Conservation (phyloP, 2,797 vertebrate genomes). For the Thunnus albacares region DNA sequence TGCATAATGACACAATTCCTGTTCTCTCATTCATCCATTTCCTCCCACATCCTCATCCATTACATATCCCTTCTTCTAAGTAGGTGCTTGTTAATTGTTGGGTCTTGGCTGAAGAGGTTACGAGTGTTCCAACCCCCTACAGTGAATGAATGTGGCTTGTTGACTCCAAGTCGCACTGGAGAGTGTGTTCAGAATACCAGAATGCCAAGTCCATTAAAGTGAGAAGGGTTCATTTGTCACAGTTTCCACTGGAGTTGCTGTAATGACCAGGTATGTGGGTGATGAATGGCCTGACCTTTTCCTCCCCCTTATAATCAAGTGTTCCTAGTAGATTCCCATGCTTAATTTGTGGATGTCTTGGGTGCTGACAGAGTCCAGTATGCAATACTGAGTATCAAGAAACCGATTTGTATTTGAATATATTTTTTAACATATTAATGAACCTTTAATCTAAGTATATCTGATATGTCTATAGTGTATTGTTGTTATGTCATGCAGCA, state of each 20-base stretch:
- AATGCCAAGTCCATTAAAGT: conserved; percentile 84
- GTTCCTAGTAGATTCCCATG: conserved; percentile 61
- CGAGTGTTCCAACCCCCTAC: conserved; percentile 60
- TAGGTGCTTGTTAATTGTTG: conserved; percentile 75
- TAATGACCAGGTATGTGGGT: conserved; percentile 82
- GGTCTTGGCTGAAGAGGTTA: conserved; percentile 75
- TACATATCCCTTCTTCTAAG: conserved; percentile 64
- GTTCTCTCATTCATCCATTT: conserved; percentile 59
- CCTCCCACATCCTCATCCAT: conserved; percentile 59
- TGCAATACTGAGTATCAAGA: conserved; percentile 13
- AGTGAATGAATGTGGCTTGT: conserved; percentile 76
- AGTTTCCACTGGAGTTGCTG: conserved; percentile 72
- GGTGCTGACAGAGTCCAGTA: conserved; percentile 32
- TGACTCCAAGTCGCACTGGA: conserved; percentile 74
- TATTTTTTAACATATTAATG: conserved; percentile 15
- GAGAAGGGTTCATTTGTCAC: conserved; percentile 84
- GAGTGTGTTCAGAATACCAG: conserved; percentile 71
- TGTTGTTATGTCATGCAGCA: conserved; percentile 12
- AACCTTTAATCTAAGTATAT: neutral
- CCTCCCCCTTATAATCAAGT: conserved; percentile 75
- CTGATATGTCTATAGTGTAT: neutral
- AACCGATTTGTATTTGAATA: conserved; percentile 5
- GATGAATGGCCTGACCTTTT: conserved; percentile 85
- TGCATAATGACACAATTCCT: conserved; percentile 52
- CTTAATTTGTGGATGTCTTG: conserved; percentile 67